These are phyloP conservation scores for Theocolax elegans DNA, from an alignment of 1,140 invertebrate species.

Conservation along the genomic window DNA sequence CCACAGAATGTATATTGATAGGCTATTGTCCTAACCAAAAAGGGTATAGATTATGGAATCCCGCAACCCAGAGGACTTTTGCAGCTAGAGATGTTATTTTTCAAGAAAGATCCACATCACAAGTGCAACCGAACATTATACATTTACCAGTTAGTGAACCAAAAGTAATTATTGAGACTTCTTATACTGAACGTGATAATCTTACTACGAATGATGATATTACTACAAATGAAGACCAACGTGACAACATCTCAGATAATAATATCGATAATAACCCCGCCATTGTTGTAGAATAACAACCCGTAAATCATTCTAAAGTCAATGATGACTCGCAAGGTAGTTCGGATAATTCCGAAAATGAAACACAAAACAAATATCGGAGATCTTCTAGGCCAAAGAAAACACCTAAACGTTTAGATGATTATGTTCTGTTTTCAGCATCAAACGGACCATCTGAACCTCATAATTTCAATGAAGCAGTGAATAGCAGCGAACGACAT, in stretches of 20 bases:
- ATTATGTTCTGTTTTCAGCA: neutral
- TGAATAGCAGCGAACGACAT: neutral
- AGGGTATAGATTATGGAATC: slow-evolving; percentile 50
- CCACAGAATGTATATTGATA: slow-evolving; percentile 52
- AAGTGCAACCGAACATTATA: neutral
- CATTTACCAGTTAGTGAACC: too few species aligned
- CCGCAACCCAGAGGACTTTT: neutral
- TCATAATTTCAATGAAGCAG: neutral
- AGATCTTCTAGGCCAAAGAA: too few species aligned
- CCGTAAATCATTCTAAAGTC: too few species aligned
- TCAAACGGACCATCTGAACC: neutral
- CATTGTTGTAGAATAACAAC: too few species aligned
- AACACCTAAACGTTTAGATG: neutral
- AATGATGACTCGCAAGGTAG: too few species aligned
- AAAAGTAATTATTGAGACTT: too few species aligned
- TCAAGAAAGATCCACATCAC: neutral
- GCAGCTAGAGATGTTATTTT: neutral
- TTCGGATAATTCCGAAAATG: too few species aligned
- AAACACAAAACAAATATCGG: too few species aligned
- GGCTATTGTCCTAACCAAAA: slow-evolving; percentile 57
- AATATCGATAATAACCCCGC: too few species aligned
- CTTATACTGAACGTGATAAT: too few species aligned
- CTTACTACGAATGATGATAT: neutral
- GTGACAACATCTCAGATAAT: too few species aligned
- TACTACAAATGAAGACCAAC: neutral